Evolutionary conservation across 2,113 vertebrate species (phyloP).

Genomic region (Herpetotheres cachinnans): DNA sequence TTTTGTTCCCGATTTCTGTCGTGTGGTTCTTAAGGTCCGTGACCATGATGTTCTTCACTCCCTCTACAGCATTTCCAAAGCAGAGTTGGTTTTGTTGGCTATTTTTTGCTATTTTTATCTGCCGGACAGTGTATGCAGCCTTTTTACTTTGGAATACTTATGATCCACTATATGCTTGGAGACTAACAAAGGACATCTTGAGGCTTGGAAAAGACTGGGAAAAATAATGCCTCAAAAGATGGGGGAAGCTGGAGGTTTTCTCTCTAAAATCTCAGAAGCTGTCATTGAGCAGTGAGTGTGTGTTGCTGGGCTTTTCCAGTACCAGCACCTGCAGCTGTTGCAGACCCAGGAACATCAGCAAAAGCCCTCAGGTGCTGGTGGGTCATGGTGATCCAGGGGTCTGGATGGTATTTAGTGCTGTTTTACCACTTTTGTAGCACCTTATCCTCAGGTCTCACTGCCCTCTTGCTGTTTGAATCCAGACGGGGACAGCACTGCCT

Average conservation of each 20-base stretch:
- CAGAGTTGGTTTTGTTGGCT: neutral
- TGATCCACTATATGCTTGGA: neutral
- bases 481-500: neutral
- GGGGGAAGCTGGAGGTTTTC: neutral
- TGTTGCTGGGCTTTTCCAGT: neutral
- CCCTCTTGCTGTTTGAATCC: neutral
- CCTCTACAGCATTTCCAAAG: neutral
- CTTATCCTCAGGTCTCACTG: neutral
- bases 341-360: neutral
- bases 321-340: neutral
- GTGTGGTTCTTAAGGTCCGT: neutral
- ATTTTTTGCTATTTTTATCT: neutral
- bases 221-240: neutral
- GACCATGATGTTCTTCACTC: neutral
- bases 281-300: accelerated
- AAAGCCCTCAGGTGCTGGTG: neutral
- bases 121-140: neutral
- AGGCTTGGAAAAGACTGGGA: neutral
- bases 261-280: neutral
- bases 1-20: neutral
- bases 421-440: neutral
- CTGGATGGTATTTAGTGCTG: neutral
- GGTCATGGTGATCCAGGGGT: neutral
- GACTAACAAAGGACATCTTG: neutral
- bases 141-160: neutral